Evolutionary conservation across 1,140 invertebrate species (phyloP).

Genomic region (Adoxophyes honmai): DNA sequence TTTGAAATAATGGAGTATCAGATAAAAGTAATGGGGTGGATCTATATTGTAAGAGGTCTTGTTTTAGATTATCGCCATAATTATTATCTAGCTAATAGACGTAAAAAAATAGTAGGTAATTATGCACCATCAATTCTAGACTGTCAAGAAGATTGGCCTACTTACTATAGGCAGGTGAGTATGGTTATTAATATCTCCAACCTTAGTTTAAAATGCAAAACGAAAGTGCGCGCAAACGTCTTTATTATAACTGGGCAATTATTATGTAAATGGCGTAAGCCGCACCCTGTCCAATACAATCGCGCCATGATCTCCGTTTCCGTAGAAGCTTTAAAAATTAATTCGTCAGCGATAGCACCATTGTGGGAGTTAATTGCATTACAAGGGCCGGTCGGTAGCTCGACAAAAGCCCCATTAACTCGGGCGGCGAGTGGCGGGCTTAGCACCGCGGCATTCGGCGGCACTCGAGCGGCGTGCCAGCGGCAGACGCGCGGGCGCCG

Average conservation of each 20-base stretch:
- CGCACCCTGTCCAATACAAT: slow-evolving; percentile 6
- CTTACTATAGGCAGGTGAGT: too few relatives aligned
- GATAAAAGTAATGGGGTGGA: too few relatives aligned
- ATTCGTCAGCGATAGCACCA: slow-evolving; percentile 63
- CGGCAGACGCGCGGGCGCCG: slow-evolving; percentile 55
- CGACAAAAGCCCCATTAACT: slow-evolving; percentile 73
- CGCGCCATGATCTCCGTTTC: slow-evolving; percentile 21
- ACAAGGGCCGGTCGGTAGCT: slow-evolving; percentile 60
- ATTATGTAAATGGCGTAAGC: slow-evolving; percentile 21
- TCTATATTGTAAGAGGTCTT: too few relatives aligned
- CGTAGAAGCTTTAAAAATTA: slow-evolving; percentile 52
- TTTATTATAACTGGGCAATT: neutral
- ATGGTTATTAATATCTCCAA: too few relatives aligned
- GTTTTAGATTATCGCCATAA: too few relatives aligned
- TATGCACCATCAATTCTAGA: too few relatives aligned
- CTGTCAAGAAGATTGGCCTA: too few relatives aligned
- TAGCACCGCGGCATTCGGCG: slow-evolving; percentile 50
- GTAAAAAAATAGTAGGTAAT: too few relatives aligned
- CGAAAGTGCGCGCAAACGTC: neutral
- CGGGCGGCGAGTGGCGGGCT: slow-evolving; percentile 58
- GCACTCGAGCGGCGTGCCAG: slow-evolving; percentile 59
- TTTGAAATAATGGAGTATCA: too few relatives aligned
- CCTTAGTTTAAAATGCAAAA: neutral
- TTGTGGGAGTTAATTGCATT: slow-evolving; percentile 74
- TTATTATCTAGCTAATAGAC: too few relatives aligned